Evolutionary conservation across 2,113 vertebrate species (phyloP).

Genomic region (Sander lucioperca): DNA sequence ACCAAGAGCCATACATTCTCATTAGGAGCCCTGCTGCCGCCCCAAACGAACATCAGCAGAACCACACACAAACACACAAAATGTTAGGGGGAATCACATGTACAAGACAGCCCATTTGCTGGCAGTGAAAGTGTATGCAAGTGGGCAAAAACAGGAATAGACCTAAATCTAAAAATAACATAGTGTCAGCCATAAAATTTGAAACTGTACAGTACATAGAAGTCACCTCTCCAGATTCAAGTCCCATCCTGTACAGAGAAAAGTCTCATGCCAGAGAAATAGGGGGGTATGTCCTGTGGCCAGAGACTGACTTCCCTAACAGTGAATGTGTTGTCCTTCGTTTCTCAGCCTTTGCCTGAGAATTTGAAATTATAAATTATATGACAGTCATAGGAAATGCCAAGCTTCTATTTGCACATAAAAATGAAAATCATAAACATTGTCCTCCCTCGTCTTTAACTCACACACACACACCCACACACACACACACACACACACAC

Average conservation of each 20-base stretch:
- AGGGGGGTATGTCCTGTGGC: background rate
- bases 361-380: constrained; percentile 15
- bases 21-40: constrained; percentile 61
- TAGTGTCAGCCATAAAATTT: constrained; percentile 13
- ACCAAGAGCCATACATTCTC: constrained; percentile 66
- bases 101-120: constrained; percentile 11
- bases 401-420: constrained; percentile 18
- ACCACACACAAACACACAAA: constrained; percentile 31
- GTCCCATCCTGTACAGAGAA: background rate
- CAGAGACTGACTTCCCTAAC: background rate
- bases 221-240: constrained; percentile 3
- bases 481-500: constrained; percentile 4
- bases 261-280: background rate
- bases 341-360: background rate
- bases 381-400: background rate
- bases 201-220: constrained; percentile 7
- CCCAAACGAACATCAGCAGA: constrained; percentile 49
- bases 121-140: constrained; percentile 9
- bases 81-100: constrained; percentile 15
- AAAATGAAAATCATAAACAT: background rate
- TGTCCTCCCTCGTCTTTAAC: background rate
- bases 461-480: constrained; percentile 2
- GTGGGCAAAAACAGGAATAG: constrained; percentile 13
- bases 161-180: constrained; percentile 24
- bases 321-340: background rate